Evolutionary conservation across 37 sponge, comb jelly and placozoan species (phyloP), one percentile per base, ranked within the genome.

Genomic region (Theonella swinhoei): DNA sequence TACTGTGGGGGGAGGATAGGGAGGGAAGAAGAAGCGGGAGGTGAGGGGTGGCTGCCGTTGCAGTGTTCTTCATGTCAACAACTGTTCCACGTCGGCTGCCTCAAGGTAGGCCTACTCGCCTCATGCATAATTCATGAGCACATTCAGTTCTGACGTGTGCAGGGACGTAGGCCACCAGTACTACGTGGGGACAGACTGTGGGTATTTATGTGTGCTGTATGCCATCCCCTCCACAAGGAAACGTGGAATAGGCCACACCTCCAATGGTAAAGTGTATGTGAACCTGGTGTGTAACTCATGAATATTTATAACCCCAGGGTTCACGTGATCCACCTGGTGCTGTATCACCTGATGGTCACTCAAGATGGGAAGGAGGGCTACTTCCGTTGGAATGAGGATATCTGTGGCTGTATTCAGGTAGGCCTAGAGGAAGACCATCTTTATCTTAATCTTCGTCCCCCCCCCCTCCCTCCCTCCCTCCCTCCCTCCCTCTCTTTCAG

Each of bases 341-440:
- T 93, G 62, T 93, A 89, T 67, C 79, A 93, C 76, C 63, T 93
- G n/a, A 84, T 86, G 17, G 60, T 83, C 2, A 39, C 63, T 60
- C 71, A 35, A 35, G 78, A 72, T 28, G 81, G 89, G 25, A 68
- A 82, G 54, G 35, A 84, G 25, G 90, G 87, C 33, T 93, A 67
- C 83, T 88, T 89, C 37, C 78, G 89, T 23, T 93, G 89, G 85
- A 86, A 82, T 36, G 83, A 86, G 31, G 83, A 89, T 36, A 93
- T 93, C 9, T 88, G 94, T 62, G 83, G 74, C 17, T 93, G 88
- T 61, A 86, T 89, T 26, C 54, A 47, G 54, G 54, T 47, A 72
- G 74, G 67, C 24, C 37, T 11, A 35, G 74, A 34, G 68, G 33
- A 7, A 67, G 54, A 47, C 14, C 14, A 17, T 47, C 14, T 47